These are phyloP conservation scores for Trachelus stipa DNA, from an alignment of 2,888 invertebrate species.

Conservation along the genomic window DNA sequence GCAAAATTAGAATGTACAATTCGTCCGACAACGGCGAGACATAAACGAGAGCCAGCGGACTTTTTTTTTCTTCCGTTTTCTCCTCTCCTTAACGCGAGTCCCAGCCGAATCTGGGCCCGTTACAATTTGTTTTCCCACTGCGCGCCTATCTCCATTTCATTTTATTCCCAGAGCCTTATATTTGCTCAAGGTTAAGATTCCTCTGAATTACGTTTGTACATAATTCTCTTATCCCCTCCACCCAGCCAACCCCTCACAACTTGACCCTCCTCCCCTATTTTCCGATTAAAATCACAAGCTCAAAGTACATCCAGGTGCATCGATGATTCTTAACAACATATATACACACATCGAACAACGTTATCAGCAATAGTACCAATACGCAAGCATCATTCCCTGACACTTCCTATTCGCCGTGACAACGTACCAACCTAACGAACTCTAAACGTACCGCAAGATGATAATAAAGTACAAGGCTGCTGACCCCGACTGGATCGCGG, in stretches of 20 bases:
- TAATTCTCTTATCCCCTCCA: background rate
- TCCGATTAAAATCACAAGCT: too few species aligned
- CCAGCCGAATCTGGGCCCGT: background rate
- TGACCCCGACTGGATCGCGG: conserved; percentile 35
- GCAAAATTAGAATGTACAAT: background rate
- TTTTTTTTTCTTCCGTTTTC: background rate
- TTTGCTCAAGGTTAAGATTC: background rate
- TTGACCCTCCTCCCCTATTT: too few species aligned
- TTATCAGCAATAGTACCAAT: background rate
- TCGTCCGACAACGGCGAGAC: background rate
- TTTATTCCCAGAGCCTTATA: background rate
- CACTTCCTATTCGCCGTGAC: background rate
- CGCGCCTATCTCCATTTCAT: background rate
- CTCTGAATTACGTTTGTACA: background rate
- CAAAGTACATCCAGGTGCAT: too few species aligned
- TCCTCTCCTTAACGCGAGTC: background rate
- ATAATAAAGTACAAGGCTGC: conserved; percentile 48
- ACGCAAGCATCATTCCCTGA: background rate
- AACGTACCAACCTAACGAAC: background rate
- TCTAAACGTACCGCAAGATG: conserved; percentile 16
- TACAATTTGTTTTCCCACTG: background rate
- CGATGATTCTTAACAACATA: too few species aligned
- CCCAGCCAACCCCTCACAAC: too few species aligned
- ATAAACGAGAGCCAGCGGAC: background rate
- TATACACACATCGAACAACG: background rate